Evolutionary conservation across 2,113 vertebrate genomes (phyloP).

Genomic region (Rhombomys opimus): DNA sequence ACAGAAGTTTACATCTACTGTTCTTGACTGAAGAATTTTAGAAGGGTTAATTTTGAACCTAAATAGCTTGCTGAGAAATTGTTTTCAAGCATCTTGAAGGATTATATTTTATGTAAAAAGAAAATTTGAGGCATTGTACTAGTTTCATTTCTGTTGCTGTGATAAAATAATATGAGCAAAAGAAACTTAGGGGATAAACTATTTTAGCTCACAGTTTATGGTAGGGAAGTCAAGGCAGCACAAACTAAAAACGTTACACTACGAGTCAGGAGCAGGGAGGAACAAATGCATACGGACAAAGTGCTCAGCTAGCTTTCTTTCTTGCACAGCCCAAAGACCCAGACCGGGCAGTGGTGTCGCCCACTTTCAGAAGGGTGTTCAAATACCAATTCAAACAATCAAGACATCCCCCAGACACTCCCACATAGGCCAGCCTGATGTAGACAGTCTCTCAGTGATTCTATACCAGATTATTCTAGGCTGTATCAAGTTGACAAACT

Average conservation of each 20-base stretch:
- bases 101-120: conserved; percentile 50
- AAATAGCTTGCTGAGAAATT: conserved; percentile 66
- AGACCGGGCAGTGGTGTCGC: not conserved
- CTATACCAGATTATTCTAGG: not conserved
- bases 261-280: not conserved
- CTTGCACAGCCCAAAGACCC: not conserved
- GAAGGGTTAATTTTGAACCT: conserved; percentile 75
- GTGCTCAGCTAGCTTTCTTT: not conserved
- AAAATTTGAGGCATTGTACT: not conserved
- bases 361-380: not conserved
- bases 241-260: not conserved
- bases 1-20: conserved; percentile 74
- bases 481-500: not conserved
- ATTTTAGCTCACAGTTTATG: not conserved
- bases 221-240: not conserved
- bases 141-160: not conserved
- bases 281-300: no score
- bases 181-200: not conserved
- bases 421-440: not conserved
- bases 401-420: no score
- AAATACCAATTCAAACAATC: not conserved
- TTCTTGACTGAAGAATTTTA: conserved; percentile 60
- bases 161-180: not conserved
- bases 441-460: not conserved
- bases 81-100: conserved; percentile 54